Evolutionary conservation across 2,888 invertebrate species (phyloP).

Genomic region (Ectemnius lituratus): DNA sequence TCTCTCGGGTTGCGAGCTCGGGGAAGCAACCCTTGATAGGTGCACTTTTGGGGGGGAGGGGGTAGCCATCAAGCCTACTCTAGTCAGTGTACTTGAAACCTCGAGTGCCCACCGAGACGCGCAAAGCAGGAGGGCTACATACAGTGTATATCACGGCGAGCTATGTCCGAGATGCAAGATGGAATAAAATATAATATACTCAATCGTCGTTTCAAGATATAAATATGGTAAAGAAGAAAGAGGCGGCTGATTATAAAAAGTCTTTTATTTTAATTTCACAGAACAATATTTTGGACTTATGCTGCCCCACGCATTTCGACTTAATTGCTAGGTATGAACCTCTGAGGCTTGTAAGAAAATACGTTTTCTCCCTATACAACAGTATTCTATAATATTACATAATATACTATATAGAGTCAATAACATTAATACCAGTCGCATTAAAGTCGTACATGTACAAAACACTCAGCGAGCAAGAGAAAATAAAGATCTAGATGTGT

Average conservation of each 20-base stretch:
- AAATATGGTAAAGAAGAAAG: neutral
- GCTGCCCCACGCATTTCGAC: neutral
- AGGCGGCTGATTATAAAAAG: neutral
- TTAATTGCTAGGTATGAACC: slow-evolving; percentile 21
- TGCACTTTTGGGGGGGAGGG: slow-evolving; percentile 59
- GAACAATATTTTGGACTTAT: neutral
- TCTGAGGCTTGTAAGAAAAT: slow-evolving; percentile 33
- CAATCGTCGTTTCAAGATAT: neutral
- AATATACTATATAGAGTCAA: slow-evolving; percentile 19
- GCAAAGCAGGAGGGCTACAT: slow-evolving; percentile 56
- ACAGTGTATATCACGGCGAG: slow-evolving; percentile 52
- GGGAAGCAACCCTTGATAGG: slow-evolving; percentile 60
- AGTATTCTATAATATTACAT: slow-evolving; percentile 8
- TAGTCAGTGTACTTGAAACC: slow-evolving; percentile 61
- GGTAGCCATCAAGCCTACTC: slow-evolving; percentile 57
- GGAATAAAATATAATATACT: slow-evolving; percentile 51
- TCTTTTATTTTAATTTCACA: slow-evolving; percentile 2
- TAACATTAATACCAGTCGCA: slow-evolving; percentile 28
- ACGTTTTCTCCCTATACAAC: slow-evolving; percentile 11
- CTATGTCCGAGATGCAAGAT: slow-evolving; percentile 43
- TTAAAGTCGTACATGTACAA: slow-evolving; percentile 1
- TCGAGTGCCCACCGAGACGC: slow-evolving; percentile 67
- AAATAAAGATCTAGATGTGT: slow-evolving; percentile 38
- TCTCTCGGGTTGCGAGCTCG: slow-evolving; percentile 55
- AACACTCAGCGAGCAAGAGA: slow-evolving; percentile 7